phyloP scores from a whole-genome alignment of 1,140 invertebrate species.

The Lamellibrachia luymesi region DNA sequence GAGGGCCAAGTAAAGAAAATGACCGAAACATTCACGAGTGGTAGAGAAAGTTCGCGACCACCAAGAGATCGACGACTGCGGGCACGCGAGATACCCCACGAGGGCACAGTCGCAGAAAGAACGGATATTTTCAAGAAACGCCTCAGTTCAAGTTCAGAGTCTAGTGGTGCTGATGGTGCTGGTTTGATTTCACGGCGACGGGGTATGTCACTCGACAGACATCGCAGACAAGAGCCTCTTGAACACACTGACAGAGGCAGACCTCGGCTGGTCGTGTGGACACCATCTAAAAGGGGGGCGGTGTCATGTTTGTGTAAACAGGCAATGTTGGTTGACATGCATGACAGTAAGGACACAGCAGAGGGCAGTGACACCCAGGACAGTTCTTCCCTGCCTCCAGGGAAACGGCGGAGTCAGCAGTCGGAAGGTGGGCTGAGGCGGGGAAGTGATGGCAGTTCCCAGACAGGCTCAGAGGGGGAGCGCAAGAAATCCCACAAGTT shows the following conservation, averaged over 20 bases:
- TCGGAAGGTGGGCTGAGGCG: background rate
- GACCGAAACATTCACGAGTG: background rate
- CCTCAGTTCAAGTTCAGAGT: background rate
- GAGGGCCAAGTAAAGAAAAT: background rate
- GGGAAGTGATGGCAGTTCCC: background rate
- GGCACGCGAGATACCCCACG: background rate
- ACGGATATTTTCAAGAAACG: background rate
- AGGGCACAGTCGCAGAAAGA: background rate
- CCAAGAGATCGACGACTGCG: background rate
- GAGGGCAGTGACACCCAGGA: background rate
- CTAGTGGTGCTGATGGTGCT: background rate
- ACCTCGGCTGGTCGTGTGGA: background rate
- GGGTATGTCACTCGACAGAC: background rate
- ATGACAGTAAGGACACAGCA: background rate
- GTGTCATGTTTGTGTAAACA: background rate
- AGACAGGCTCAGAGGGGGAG: background rate
- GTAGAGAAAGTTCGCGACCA: background rate
- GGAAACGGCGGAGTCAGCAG: background rate
- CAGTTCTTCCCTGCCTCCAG: background rate
- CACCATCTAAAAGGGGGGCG: background rate
- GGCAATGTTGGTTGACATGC: background rate
- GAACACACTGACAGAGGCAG: background rate
- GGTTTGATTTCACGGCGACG: background rate
- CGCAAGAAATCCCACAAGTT: constrained; percentile 2
- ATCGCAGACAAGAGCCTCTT: background rate